Evolutionary conservation across 2,797 vertebrate genomes (phyloP).

Genomic region (Xenentodon cancila): DNA sequence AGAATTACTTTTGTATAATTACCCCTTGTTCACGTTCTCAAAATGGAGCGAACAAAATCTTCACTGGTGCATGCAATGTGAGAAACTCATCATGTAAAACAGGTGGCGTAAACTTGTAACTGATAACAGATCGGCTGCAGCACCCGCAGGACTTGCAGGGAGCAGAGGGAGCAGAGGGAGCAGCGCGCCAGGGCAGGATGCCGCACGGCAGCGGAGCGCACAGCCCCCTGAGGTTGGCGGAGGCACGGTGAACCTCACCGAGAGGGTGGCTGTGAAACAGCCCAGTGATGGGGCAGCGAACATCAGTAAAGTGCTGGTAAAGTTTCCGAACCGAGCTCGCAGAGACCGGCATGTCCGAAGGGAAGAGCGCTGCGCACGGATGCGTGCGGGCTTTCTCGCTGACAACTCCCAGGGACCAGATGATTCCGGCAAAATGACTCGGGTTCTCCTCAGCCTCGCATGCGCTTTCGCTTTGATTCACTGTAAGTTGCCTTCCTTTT

Average conservation of each 20-base stretch:
- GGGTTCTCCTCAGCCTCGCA: slow-evolving; percentile 65
- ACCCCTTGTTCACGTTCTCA: too few species aligned
- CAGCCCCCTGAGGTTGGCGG: slow-evolving; percentile 1
- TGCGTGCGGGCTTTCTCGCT: slow-evolving; percentile 46
- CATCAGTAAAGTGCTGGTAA: slow-evolving; percentile 11
- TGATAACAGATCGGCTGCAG: slow-evolving; percentile 12
- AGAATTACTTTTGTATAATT: too few species aligned
- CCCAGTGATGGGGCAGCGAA: neutral
- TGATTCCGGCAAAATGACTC: slow-evolving; percentile 75
- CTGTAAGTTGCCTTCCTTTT: slow-evolving; percentile 73
- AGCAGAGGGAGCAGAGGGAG: slow-evolving; percentile 13
- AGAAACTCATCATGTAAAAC: neutral
- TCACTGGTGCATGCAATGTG: neutral
- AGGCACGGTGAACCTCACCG: neutral
- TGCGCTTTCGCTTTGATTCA: slow-evolving; percentile 69
- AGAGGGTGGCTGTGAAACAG: slow-evolving; percentile 8
- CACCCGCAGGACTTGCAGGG: slow-evolving; percentile 12
- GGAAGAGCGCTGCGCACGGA: slow-evolving; percentile 38
- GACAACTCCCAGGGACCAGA: slow-evolving; percentile 50
- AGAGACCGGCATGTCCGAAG: slow-evolving; percentile 52
- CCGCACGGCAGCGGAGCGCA: slow-evolving; percentile 23
- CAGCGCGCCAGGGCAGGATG: slow-evolving; percentile 25
- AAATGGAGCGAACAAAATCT: neutral
- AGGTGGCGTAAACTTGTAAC: slow-evolving; percentile 22
- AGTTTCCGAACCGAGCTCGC: slow-evolving; percentile 25